These are phyloP conservation scores for Tetramorium alpestre DNA, from an alignment of 1,140 invertebrate genomes.

Conservation along the genomic window DNA sequence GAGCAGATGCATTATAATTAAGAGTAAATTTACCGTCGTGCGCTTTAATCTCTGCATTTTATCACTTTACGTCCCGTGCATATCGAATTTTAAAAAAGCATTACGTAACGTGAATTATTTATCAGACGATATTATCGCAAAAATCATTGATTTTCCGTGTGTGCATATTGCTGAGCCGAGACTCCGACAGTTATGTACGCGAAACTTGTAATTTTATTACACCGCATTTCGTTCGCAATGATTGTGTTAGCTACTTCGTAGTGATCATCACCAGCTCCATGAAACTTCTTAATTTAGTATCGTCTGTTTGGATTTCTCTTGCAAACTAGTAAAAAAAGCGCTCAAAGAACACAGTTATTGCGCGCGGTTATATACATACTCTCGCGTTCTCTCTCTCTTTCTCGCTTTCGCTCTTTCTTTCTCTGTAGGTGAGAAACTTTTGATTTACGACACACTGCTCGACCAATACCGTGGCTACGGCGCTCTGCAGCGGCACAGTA, in stretches of 20 bases:
- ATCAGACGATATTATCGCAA: neutral
- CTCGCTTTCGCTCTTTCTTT: neutral
- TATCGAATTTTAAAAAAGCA: slow-evolving; percentile 8
- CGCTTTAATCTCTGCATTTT: slow-evolving; percentile 36
- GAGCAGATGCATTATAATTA: slow-evolving; percentile 52
- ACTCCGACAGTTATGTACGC: neutral
- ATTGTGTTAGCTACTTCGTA: neutral
- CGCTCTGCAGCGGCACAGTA: slow-evolving; percentile 15
- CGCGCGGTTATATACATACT: slow-evolving; percentile 33
- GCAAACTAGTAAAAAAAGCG: neutral
- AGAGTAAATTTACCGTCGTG: slow-evolving; percentile 39
- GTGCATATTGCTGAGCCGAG: neutral
- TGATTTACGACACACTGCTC: slow-evolving; percentile 70
- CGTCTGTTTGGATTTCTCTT: neutral
- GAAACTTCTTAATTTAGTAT: slow-evolving; percentile 44
- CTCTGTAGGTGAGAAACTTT: slow-evolving; percentile 73
- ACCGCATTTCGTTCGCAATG: neutral
- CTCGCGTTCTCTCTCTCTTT: slow-evolving; percentile 1
- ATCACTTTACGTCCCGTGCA: neutral
- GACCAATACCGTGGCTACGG: slow-evolving; percentile 57
- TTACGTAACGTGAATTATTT: neutral
- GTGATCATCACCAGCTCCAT: neutral
- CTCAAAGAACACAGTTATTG: slow-evolving; percentile 59
- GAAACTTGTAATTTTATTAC: slow-evolving; percentile 24
- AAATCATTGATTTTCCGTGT: neutral